Evolutionary conservation across 1,140 invertebrate species (phyloP), one percentile per base, ranked within the genome.

Genomic region (Bradysia coprophila): DNA sequence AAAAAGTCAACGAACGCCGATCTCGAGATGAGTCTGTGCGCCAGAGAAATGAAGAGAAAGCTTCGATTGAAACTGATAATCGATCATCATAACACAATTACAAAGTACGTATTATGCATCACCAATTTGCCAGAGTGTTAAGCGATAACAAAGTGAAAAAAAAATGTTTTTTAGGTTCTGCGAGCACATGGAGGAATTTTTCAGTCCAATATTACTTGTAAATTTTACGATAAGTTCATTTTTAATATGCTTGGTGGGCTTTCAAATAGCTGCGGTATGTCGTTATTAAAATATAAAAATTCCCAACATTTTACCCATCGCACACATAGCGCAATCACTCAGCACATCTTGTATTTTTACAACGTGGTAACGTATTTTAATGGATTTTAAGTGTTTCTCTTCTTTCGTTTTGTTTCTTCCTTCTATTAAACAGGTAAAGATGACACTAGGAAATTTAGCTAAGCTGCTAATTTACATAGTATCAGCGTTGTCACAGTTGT

Each of bases 241-340:
- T 21, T 41, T 59, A 1, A 59, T 59, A 41, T 59, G 57, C 39
- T 56, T 59, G 54, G 53, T 59, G 22, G 57, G 57, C 13, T 59
- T 59, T 50, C 57, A 59, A 42, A 51, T 59, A 21, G 50, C 54
- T 1, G 55, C 57, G 19, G 55, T 57, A 48, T 40, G 51, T 48
- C 20, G 23, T 20, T 38, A 18, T 38, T 36, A 5, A 36, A 36
- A 9, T 5, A 36, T 16, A 36, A 36, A 8, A n/a, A n/a, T 31
- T 31, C n/a, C n/a, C 9, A 9, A 11, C 6, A 36, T 36, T 15
- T 31, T n/a, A 31, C n/a, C n/a, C n/a, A 8, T 9, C 32, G 32
- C 32, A 15, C 13, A 34, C 11, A 4, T 16, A 34, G 5, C 13
- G 4, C 4, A 13, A 34, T 13, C 4, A 13, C 32, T 11, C 3